phyloP scores from a whole-genome alignment of 2,113 vertebrate genomes.

The Meriones unguiculatus region DNA sequence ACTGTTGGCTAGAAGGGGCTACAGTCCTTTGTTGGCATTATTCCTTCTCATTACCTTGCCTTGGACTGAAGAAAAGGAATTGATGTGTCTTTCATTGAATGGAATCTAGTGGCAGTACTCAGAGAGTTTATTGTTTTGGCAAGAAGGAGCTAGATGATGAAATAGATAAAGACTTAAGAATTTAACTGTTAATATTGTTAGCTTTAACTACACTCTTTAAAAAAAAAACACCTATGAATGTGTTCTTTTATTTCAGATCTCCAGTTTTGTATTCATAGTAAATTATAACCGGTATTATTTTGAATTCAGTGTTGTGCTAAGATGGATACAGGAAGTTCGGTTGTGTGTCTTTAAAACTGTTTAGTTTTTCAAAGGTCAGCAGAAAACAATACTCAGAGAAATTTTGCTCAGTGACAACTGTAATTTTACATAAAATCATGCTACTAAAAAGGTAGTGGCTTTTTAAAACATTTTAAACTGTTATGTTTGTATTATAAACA shows the following conservation, averaged over 20 bases:
- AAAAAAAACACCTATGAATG: neutral
- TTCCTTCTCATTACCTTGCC: neutral
- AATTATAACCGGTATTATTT: slow-evolving; percentile 8
- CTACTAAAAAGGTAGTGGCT: neutral
- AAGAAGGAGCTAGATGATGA: neutral
- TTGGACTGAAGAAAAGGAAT: neutral
- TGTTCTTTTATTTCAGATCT: neutral
- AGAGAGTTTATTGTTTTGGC: neutral
- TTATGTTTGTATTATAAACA: slow-evolving; percentile 18
- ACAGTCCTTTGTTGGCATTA: neutral
- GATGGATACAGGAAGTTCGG: neutral
- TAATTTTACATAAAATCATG: slow-evolving; percentile 53
- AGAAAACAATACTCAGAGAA: slow-evolving; percentile 42
- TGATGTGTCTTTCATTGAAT: slow-evolving; percentile 1
- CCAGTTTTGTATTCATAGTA: neutral
- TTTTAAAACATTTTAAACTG: slow-evolving; percentile 29
- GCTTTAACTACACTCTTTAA: slow-evolving; percentile 3
- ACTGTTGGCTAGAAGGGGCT: neutral
- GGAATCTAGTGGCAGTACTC: neutral
- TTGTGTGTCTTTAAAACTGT: slow-evolving; percentile 1
- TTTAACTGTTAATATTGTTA: slow-evolving; percentile 17
- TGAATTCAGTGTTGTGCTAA: neutral
- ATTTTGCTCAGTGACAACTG: neutral
- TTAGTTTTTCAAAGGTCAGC: neutral
- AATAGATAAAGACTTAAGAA: neutral